Evolutionary conservation across 1,140 invertebrate species (phyloP).

Genomic region (Elysia chlorotica): DNA sequence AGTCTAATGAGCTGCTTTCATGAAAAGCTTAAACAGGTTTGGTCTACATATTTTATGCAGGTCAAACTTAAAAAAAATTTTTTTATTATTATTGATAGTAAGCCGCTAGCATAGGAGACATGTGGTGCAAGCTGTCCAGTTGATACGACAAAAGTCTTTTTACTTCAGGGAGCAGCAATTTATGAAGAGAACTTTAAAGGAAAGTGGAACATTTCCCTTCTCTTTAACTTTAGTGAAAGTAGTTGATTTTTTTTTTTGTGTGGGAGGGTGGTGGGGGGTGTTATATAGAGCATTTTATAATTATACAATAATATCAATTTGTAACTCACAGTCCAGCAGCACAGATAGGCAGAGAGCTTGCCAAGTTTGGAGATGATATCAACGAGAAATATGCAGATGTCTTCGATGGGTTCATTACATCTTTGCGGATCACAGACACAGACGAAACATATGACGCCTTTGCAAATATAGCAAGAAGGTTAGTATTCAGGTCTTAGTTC

Average conservation of each 20-base stretch:
- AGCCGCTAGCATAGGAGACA: no score
- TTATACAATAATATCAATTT: background rate
- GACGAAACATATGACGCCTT: constrained; percentile 52
- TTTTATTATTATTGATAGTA: background rate
- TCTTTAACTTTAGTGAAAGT: background rate
- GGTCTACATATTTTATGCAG: background rate
- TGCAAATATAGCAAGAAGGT: constrained; percentile 50
- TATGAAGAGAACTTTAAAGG: no score
- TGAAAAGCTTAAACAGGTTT: background rate
- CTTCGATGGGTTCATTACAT: constrained; percentile 45
- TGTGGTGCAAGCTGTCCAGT: no score
- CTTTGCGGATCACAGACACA: constrained; percentile 38
- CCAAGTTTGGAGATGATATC: constrained; percentile 54
- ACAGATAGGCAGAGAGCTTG: constrained; percentile 51
- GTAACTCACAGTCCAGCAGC: constrained; percentile 42
- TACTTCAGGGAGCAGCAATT: no score
- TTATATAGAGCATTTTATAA: background rate
- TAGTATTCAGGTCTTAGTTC: no score
- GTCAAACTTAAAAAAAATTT: background rate
- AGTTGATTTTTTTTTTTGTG: background rate
- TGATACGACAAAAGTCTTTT: no score
- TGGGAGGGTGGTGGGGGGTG: background rate
- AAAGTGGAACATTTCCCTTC: no score
- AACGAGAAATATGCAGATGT: constrained; percentile 45
- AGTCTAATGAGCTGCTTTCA: background rate